Evolutionary conservation across 1,140 invertebrate species (phyloP), one percentile per base, ranked within the genome.

Genomic region (Rhyacophila brunnea): DNA sequence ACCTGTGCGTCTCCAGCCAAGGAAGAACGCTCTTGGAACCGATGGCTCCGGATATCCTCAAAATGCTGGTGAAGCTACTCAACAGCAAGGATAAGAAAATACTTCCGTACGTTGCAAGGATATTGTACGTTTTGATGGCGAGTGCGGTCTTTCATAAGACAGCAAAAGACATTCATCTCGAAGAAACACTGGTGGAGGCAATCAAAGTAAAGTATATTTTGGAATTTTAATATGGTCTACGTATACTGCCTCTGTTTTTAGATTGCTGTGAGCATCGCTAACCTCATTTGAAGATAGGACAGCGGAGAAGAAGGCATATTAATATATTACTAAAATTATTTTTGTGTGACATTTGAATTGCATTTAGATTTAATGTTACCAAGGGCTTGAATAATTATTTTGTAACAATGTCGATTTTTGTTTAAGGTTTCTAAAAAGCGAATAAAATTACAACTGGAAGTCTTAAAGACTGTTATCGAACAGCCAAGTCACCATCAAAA

Each of bases 111-210:
- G 50, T 55, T 2, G 55, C 54, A 2, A 46, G 62, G 36, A 43
- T 65, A 10, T 38, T 65, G 19, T 65, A 65, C 45, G 54, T 65
- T 23, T 20, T 65, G 17, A 65, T 65, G 62, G 54, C 53, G 1
- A 60, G 40, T 58, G 58, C 57, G 13, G 53, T 35, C 14, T 65
- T 58, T 53, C 62, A 65, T 23, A 53, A 65, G 48, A 50, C 54
- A 44, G 62, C 62, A 17, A 60, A 58, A 38, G 45, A 44, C 7
- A 60, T 60, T 20, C 42, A 65, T 28, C 43, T 65, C 6, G 19
- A 20, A 36, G 23, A 56, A 9, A 20, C 20, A 23, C 18, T 65
- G 17, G 50, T 58, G 6, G 20, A 60, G 43, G 6, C 50, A 11
- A 53, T 60, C 9, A 53, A 65, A 14, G 62, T 65, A 46, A 38